Evolutionary conservation across 2,797 vertebrate species (phyloP), one percentile per base, ranked within the genome.

Genomic region (Sardinella longiceps): DNA sequence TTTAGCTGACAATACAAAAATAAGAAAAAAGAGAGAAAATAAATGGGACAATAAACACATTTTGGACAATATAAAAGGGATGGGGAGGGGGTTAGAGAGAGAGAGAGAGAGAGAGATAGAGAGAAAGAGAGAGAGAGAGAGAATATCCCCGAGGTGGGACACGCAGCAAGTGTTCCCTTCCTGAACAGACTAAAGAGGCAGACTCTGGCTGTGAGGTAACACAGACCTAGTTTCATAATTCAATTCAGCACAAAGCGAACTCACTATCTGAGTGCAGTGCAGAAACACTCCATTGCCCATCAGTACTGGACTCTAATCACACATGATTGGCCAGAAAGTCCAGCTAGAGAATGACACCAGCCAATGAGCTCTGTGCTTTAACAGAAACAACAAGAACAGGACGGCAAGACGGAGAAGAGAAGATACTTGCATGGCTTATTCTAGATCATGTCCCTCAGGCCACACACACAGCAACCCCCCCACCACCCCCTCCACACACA

Each of bases 101-200:
- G 53, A 48, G 46, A 85, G 53, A 46, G 70, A 66, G 51, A 46
- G 80, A 50, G n/a, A 45, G 80, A 81, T 3, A 81, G 37, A 81
- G 80, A 81, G 80, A 81, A 6, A 81, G 15, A 18, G 23, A 66
- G 43, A 48, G 23, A 43, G 30, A 74, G 37, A 30, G 33, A 37
- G 10, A n/a, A n/a, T n/a, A 74, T 30, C 25, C 60, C 3, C 11
- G 15, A 37, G 30, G 66, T 74, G 30, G 14, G 30, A 74, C 37
- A 28, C 20, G 33, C 33, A 37, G 66, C 66, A 3, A 4, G 25
- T 30, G 9, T 63, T 37, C 3, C 33, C 33, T 77, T 39, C 15
- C 37, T 77, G 33, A 74, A 28, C 18, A 70, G 28, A 7, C 43
- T 4, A 7, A 43, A 3, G 43, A 48, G 46, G 46, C 7, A 37